Evolutionary conservation across 1,140 invertebrate genomes (phyloP).

Genomic region (Drosophila ohnishii): DNA sequence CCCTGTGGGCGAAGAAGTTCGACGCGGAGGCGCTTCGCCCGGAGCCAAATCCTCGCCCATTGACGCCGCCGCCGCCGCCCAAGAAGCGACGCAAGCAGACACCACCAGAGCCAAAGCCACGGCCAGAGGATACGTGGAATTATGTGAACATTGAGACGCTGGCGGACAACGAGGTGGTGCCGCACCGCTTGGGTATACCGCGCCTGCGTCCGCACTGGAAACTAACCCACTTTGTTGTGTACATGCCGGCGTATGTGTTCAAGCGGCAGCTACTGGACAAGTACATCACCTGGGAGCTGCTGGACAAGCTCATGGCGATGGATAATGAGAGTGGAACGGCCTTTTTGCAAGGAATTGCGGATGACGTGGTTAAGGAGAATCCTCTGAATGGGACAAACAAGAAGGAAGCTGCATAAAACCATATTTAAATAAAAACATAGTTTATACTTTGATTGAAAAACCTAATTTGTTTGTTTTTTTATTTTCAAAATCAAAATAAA

Average conservation of each 20-base stretch:
- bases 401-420: too few species aligned
- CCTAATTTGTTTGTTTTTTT: too few species aligned
- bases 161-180: background rate
- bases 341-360: background rate
- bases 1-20: background rate
- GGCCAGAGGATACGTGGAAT: too few species aligned
- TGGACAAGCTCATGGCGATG: slow-evolving; percentile 1
- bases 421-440: too few species aligned
- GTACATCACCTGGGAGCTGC: slow-evolving; percentile 4
- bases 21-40: background rate
- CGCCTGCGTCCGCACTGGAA: slow-evolving; percentile 11
- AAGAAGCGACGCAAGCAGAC: background rate
- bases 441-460: too few species aligned
- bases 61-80: background rate
- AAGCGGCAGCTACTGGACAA: background rate
- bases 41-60: background rate
- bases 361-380: background rate
- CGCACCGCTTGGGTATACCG: background rate
- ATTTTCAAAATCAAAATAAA: too few species aligned
- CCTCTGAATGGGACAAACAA: background rate
- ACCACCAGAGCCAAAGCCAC: background rate
- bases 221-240: background rate
- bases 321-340: background rate
- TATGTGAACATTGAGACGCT: background rate
- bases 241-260: background rate